Base-by-base conservation (phyloP, 2,888 invertebrate genomes). In the Linnaemya tessellans region DNA sequence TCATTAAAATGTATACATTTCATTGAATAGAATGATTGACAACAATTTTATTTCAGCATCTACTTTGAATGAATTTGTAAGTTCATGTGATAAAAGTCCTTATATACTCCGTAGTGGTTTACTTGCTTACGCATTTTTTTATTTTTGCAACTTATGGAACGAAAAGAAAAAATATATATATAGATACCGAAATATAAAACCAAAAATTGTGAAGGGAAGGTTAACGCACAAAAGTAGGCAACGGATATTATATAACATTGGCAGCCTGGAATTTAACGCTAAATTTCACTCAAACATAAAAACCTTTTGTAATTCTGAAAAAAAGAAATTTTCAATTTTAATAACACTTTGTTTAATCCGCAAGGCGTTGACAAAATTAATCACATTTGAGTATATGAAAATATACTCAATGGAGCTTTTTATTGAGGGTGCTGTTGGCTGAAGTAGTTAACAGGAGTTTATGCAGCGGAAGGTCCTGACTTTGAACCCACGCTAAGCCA, bases 1-100 rank as follows among this genome's bases (percentile, higher is more conserved):
- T 90, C 90, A 91, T 90, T 90, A 90, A 90, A 90, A 90, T 87
- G 87, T 88, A 86, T 88, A 90, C 90, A 90, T 90, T 89, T 88
- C 88, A 90, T 83, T 90, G 90, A 88, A 87, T 86, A 58, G 86
- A 75, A 71, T 77, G 74, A 81, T 84, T 86, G 80, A 80, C 65
- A 82, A 77, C 56, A 82, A 65, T 84, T 84, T 73, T 51, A 51
- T 65, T 82, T 67, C 64, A 82, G 46, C 11, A 78, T 84, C 70
- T 67, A 20, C 67, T 51, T 74, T 49, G 5, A 15, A 30, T 43
- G 64, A 46, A 56, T 65, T 43, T 68, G 15, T 38, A 43, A 60
- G 51, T 46, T 77, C 25, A 62, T 25, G 64, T 25, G 54, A 60
- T 20, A 60, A 22, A 46, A 46, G 20, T 43, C 38, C 38, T 74